These are phyloP conservation scores for Acanthosepion pharaonis DNA, from an alignment of 2,888 invertebrate genomes.

Conservation along the genomic window DNA sequence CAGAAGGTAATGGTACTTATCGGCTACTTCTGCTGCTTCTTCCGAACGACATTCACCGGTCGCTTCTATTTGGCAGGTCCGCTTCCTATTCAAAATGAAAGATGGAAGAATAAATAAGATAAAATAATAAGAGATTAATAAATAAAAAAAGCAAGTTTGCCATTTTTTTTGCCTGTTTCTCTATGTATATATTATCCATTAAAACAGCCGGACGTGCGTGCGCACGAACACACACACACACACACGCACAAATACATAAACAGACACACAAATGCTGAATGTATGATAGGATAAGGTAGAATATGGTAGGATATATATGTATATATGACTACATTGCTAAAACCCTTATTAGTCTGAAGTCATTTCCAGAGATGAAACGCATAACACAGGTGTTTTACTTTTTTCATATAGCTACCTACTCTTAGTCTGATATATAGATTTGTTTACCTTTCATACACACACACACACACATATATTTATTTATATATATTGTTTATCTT, in stretches of 20 bases:
- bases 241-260: background rate
- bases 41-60: background rate
- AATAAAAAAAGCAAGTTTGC: background rate
- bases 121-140: too few relatives aligned
- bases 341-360: too few relatives aligned
- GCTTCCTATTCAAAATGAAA: background rate
- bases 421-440: too few relatives aligned
- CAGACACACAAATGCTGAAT: background rate
- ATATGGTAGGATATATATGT: background rate
- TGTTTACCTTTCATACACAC: too few relatives aligned
- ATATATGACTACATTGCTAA: background rate
- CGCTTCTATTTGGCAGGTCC: background rate
- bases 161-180: background rate
- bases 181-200: background rate
- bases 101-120: background rate
- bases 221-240: background rate
- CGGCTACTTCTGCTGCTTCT: background rate
- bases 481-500: background rate
- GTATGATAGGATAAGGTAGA: too few relatives aligned
- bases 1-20: constrained; percentile 18
- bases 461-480: background rate
- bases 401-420: background rate
- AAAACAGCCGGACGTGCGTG: background rate
- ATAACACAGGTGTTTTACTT: background rate
- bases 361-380: too few relatives aligned